Percentiles rank a stretch among this genome's conserved stretches.
phyloP scores from a whole-genome alignment of 2,888 invertebrate genomes.

The Melanostoma scalare region DNA sequence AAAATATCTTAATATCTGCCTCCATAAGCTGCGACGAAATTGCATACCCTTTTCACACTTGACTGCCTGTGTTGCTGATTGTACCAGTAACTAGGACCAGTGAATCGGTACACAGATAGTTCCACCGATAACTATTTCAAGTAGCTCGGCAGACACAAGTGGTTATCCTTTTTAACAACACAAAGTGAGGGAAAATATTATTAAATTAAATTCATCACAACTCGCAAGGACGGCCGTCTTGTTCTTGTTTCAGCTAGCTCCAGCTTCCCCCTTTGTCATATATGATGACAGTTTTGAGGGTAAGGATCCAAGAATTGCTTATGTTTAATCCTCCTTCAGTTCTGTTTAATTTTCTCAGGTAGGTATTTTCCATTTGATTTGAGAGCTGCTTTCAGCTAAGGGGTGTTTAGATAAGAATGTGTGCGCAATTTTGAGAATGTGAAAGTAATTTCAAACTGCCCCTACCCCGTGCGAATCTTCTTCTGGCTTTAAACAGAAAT shows the following conservation, averaged over 20 bases:
- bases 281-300: slow-evolving; percentile 64
- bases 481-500: slow-evolving; percentile 4
- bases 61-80: slow-evolving; percentile 35
- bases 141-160: slow-evolving; percentile 54
- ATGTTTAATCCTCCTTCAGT: slow-evolving; percentile 18
- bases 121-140: slow-evolving; percentile 55
- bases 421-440: slow-evolving; percentile 63
- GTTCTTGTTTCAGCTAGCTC: slow-evolving; percentile 53
- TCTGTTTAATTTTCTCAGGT: slow-evolving; percentile 67
- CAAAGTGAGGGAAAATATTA: slow-evolving; percentile 54
- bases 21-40: slow-evolving; percentile 15
- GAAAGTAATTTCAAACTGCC: slow-evolving; percentile 59
- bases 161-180: slow-evolving; percentile 46
- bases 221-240: slow-evolving; percentile 59
- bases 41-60: slow-evolving; percentile 33
- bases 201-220: slow-evolving; percentile 72
- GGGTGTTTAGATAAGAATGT: slow-evolving; percentile 63
- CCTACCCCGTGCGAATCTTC: not conserved
- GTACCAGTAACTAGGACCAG: not conserved
- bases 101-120: slow-evolving; percentile 30
- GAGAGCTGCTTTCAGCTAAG: slow-evolving; percentile 40
- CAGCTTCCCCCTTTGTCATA: slow-evolving; percentile 62
- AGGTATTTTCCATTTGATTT: slow-evolving; percentile 68
- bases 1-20: slow-evolving; percentile 21
- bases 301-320: slow-evolving; percentile 42